Percentiles rank a stretch among this genome's conserved stretches.
Conservation (phyloP, 2,113 vertebrate genomes). For the Vulpes ferrilata region DNA sequence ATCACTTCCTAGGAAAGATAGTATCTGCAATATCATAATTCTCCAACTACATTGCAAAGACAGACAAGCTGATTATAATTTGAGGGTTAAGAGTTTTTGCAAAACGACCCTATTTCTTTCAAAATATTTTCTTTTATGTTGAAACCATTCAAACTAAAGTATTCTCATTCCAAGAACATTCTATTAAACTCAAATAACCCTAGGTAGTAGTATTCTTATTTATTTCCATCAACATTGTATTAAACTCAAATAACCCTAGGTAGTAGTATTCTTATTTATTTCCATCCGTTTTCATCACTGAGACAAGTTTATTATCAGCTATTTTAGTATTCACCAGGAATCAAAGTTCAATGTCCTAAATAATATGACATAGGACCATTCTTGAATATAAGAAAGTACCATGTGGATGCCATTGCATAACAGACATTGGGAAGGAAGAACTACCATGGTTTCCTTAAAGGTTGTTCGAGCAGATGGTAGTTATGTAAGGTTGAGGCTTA, state of each 20-base stretch:
- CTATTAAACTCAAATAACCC: neutral
- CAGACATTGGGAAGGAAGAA: neutral
- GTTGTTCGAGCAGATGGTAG: neutral
- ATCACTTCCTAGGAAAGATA: neutral
- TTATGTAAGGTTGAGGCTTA: neutral
- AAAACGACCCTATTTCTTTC: neutral
- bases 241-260: neutral
- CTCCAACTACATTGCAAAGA: neutral
- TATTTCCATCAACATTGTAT: neutral
- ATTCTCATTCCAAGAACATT: neutral
- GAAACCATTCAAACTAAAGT: neutral
- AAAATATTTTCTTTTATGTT: neutral
- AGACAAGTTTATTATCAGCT: neutral
- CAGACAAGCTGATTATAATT: neutral
- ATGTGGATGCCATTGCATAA: neutral
- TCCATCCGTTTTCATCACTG: neutral
- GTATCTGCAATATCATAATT: neutral
- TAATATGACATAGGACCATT: neutral
- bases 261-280: neutral
- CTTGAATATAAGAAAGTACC: neutral
- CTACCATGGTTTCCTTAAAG: neutral
- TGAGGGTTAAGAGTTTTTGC: neutral
- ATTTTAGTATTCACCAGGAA: neutral
- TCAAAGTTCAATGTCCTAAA: neutral
- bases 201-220: neutral